phyloP scores from a whole-genome alignment of 2,888 invertebrate species.

The Chaetogeoica ovagalla region DNA sequence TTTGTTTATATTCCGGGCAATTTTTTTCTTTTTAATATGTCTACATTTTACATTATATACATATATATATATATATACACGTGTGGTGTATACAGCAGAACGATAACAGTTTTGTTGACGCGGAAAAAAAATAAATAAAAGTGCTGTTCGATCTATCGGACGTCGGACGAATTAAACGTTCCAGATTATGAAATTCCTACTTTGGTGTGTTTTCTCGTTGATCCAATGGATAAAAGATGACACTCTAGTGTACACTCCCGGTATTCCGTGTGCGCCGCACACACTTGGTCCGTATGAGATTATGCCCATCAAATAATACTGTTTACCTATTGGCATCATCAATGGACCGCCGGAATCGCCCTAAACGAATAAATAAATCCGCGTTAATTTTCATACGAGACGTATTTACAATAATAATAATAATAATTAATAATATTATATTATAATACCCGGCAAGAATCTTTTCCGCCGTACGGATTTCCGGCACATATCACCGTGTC shows the following conservation, averaged over 20 bases:
- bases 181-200: background rate
- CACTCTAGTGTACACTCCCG: background rate
- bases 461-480: background rate
- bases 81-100: no score
- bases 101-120: no score
- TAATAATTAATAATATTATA: no score
- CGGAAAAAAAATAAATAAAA: no score
- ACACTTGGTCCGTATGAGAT: background rate
- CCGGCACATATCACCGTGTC: background rate
- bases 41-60: no score
- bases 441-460: background rate
- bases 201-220: background rate
- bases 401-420: background rate
- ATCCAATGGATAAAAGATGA: background rate
- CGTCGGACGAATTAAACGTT: no score
- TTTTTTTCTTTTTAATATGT: no score
- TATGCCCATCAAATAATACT: slow-evolving; percentile 29
- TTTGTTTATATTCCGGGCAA: no score
- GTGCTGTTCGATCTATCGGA: no score
- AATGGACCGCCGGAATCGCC: slow-evolving; percentile 21
- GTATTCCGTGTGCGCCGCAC: background rate
- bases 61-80: no score
- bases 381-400: background rate
- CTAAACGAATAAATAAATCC: background rate
- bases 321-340: slow-evolving; percentile 17